Conservation (phyloP, 1,140 invertebrate genomes). For the Hesperophylax magnus region DNA sequence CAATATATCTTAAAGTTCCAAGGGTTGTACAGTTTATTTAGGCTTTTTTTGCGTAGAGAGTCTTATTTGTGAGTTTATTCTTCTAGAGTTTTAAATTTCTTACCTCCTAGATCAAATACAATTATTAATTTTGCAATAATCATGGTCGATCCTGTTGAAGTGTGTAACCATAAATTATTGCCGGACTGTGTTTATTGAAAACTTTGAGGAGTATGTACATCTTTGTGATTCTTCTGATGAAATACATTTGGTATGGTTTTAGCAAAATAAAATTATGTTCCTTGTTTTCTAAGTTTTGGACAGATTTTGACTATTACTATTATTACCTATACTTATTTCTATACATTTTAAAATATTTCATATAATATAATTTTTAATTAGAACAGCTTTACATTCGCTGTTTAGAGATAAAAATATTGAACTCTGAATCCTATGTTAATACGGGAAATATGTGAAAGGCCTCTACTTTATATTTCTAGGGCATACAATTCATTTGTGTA, state of each 20-base stretch:
- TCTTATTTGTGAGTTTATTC: no score
- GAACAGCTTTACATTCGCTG: neutral
- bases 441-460: neutral
- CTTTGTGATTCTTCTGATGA: neutral
- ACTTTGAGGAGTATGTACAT: neutral
- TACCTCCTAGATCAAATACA: no score
- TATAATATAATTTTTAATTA: constrained; percentile 12
- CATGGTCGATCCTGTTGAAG: no score
- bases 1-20: no score
- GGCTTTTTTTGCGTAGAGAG: no score
- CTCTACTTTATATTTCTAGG: neutral
- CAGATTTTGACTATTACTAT: constrained; percentile 25
- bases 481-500: neutral
- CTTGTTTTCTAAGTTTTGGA: constrained; percentile 1
- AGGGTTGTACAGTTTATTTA: no score
- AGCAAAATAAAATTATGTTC: constrained; percentile 8
- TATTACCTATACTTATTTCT: constrained; percentile 19
- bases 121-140: no score
- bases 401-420: constrained; percentile 20
- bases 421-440: neutral
- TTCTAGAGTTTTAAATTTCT: no score
- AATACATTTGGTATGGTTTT: constrained; percentile 24
- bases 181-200: no score
- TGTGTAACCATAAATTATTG: no score
- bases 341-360: constrained; percentile 12